A percentile compares a stretch with the other conserved stretches of the same genome.
Evolutionary conservation across 2,113 vertebrate species (phyloP).

Genomic region (Sturnus vulgaris): DNA sequence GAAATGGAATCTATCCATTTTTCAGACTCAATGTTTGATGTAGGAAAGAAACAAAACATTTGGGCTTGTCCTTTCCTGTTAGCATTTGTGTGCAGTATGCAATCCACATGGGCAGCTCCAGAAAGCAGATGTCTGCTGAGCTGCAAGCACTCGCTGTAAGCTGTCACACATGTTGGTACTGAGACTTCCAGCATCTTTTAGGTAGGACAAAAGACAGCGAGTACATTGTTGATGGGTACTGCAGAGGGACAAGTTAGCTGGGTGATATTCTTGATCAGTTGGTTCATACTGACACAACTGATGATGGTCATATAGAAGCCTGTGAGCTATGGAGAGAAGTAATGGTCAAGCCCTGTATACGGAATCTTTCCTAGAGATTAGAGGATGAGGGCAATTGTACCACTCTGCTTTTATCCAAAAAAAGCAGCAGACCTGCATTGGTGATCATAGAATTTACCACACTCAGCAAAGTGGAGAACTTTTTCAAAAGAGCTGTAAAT

Average conservation of each 20-base stretch:
- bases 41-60: neutral
- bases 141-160: fast-evolving
- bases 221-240: neutral
- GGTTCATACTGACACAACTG: neutral
- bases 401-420: neutral
- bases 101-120: neutral
- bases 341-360: neutral
- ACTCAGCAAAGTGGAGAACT: neutral
- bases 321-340: neutral
- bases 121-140: neutral
- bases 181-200: neutral
- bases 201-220: neutral
- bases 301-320: neutral
- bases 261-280: neutral
- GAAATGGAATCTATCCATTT: neutral
- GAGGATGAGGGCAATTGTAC: neutral
- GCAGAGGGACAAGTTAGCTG: neutral
- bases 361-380: neutral
- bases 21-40: neutral
- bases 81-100: neutral
- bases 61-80: neutral
- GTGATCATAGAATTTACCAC: neutral
- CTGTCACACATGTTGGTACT: neutral
- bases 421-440: neutral
- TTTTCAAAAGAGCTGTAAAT: neutral